phyloP scores from a whole-genome alignment of 2,113 vertebrate species.

The Oncorhynchus kisutch region DNA sequence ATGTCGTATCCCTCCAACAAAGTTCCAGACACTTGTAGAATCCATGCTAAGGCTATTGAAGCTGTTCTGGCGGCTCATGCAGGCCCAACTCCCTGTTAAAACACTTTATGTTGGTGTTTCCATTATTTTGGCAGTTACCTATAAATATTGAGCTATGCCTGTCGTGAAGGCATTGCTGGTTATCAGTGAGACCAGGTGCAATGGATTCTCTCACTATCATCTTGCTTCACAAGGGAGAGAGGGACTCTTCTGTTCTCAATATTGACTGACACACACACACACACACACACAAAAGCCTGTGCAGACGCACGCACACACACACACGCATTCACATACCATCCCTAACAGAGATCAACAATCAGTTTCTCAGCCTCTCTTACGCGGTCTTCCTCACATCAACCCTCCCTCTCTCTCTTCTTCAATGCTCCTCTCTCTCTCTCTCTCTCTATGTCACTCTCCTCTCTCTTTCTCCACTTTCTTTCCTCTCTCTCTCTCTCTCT shows the following conservation, averaged over 20 bases:
- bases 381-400: not conserved
- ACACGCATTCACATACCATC: not conserved
- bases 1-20: too few relatives aligned
- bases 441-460: not conserved
- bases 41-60: too few relatives aligned
- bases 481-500: too few relatives aligned
- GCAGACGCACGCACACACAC: not conserved
- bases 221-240: conserved; percentile 32
- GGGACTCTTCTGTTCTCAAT: conserved; percentile 30
- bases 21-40: too few relatives aligned
- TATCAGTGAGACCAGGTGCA: conserved; percentile 27
- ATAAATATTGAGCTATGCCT: too few relatives aligned
- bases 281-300: not conserved
- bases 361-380: not conserved
- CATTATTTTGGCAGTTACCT: too few relatives aligned
- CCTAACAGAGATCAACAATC: too few relatives aligned
- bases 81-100: too few relatives aligned
- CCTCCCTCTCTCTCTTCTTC: not conserved
- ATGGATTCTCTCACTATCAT: conserved; percentile 29
- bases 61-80: too few relatives aligned
- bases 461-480: too few relatives aligned
- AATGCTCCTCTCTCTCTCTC: too few relatives aligned
- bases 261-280: conserved; percentile 14
- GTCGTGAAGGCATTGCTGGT: not conserved
- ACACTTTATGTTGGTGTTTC: too few relatives aligned